Evolutionary conservation across 2,888 invertebrate genomes (phyloP).

Genomic region (Pogonocherus hispidulus): DNA sequence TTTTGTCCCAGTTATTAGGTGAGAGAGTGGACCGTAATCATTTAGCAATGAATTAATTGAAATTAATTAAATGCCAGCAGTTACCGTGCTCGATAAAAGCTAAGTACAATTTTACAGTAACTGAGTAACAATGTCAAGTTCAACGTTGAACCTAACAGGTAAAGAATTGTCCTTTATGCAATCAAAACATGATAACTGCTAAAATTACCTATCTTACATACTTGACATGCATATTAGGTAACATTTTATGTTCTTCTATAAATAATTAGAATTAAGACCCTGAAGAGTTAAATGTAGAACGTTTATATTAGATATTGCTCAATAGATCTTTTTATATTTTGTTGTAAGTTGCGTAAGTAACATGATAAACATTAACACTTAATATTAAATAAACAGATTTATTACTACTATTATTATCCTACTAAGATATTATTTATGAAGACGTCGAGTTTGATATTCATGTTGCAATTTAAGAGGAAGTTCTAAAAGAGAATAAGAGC

Average conservation of each 20-base stretch:
- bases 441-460: too few relatives aligned
- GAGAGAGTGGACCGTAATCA: not conserved
- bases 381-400: too few relatives aligned
- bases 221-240: constrained; percentile 16
- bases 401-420: too few relatives aligned
- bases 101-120: constrained; percentile 34
- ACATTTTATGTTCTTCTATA: constrained; percentile 13
- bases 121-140: constrained; percentile 42
- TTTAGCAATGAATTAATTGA: constrained; percentile 9
- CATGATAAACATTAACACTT: too few relatives aligned
- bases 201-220: constrained; percentile 26
- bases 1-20: not conserved
- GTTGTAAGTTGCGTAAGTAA: too few relatives aligned
- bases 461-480: too few relatives aligned
- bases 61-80: constrained; percentile 2
- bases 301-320: not conserved
- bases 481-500: too few relatives aligned
- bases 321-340: not conserved
- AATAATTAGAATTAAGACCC: constrained; percentile 16
- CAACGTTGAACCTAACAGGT: constrained; percentile 12
- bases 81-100: constrained; percentile 20
- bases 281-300: not conserved
- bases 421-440: too few relatives aligned
- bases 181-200: constrained; percentile 15
- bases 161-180: constrained; percentile 18